Evolutionary conservation across 2,888 invertebrate species (phyloP).

Genomic region (Oligia strigilis): DNA sequence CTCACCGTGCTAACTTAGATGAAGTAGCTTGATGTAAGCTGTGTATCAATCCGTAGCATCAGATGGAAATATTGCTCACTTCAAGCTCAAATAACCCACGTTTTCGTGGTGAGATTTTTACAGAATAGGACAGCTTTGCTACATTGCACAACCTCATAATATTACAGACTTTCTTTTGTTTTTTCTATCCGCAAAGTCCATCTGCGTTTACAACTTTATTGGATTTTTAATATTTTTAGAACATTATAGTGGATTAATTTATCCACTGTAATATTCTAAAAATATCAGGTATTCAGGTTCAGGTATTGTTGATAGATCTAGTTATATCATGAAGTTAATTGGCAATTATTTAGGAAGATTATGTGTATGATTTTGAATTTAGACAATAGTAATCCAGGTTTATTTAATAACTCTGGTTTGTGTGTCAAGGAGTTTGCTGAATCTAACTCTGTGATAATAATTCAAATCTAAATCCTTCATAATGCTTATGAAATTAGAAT

Average conservation of each 20-base stretch:
- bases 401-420: not conserved
- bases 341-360: not conserved
- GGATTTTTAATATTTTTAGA: not conserved
- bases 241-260: not conserved
- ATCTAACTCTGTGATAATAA: not conserved
- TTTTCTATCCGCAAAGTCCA: conserved; percentile 52
- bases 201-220: conserved; percentile 54
- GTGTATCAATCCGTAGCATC: too few species aligned
- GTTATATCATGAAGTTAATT: conserved; percentile 11
- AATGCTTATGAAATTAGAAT: not conserved
- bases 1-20: not conserved
- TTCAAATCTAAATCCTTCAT: not conserved
- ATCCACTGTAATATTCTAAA: too few species aligned
- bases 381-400: conserved; percentile 15
- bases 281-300: too few species aligned
- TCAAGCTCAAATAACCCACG: not conserved
- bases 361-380: conserved; percentile 10
- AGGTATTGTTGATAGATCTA: not conserved
- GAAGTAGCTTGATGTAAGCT: too few species aligned
- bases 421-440: conserved; percentile 1
- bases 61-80: too few species aligned
- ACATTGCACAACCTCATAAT: conserved; percentile 56
- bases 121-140: conserved; percentile 41
- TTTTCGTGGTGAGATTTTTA: not conserved
- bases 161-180: conserved; percentile 58